Conservation (phyloP, 37 sponge, comb jelly and placozoan species). For the Petrosia ficiformis region DNA sequence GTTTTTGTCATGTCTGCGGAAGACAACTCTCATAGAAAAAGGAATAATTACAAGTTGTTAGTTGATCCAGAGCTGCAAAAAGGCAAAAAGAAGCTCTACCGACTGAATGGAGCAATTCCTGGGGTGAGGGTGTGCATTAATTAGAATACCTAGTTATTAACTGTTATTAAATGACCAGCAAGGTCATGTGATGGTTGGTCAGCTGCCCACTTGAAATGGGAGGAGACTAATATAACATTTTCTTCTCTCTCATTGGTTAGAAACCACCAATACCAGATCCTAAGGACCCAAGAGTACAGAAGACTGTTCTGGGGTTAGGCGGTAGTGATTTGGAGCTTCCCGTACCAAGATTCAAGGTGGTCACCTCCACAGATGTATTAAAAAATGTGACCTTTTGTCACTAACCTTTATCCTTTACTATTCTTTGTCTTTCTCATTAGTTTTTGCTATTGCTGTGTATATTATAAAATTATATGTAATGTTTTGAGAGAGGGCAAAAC, state of each 20-base stretch:
- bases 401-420: background rate
- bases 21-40: conserved; percentile 40
- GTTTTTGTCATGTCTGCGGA: conserved; percentile 24
- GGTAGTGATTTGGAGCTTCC: conserved; percentile 34
- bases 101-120: conserved; percentile 55
- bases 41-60: conserved; percentile 82
- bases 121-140: conserved; percentile 51
- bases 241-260: conserved; percentile 13
- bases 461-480: too few relatives aligned
- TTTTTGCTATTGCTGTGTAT: too few relatives aligned
- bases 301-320: conserved; percentile 57
- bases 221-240: background rate
- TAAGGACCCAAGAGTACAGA: conserved; percentile 63
- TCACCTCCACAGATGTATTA: background rate
- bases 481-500: too few relatives aligned
- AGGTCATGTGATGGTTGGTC: background rate
- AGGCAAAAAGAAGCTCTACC: conserved; percentile 69
- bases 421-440: background rate
- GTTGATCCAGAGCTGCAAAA: conserved; percentile 79
- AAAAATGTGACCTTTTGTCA: too few relatives aligned
- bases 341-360: conserved; percentile 77
- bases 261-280: conserved; percentile 48
- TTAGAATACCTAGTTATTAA: background rate
- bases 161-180: background rate
- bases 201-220: background rate